These are phyloP conservation scores for Hybos culiciformis DNA, from an alignment of 2,888 invertebrate species.

Conservation along the genomic window DNA sequence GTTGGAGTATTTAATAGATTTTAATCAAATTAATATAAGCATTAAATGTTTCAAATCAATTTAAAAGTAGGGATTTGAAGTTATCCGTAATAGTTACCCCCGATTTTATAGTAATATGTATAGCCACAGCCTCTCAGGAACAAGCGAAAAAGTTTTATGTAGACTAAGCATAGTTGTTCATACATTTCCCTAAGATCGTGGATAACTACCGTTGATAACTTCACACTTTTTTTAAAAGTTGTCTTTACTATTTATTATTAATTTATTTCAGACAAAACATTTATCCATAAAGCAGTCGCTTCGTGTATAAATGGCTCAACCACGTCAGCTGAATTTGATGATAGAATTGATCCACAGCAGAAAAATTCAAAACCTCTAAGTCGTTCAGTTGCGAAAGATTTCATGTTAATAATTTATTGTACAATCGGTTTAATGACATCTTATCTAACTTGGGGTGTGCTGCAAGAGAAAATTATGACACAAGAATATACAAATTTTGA, in stretches of 20 bases:
- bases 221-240: no score
- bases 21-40: no score
- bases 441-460: slow-evolving; percentile 88
- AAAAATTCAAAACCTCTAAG: slow-evolving; percentile 19
- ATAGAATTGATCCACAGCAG: slow-evolving; percentile 13
- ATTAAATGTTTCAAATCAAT: no score
- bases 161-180: no score
- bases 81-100: no score
- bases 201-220: no score
- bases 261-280: slow-evolving; percentile 19
- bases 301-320: slow-evolving; percentile 32
- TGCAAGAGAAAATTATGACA: slow-evolving; percentile 98
- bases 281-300: slow-evolving; percentile 26
- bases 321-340: slow-evolving; percentile 19
- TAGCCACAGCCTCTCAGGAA: no score
- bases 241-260: not conserved
- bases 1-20: no score
- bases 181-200: not conserved
- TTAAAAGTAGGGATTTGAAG: no score
- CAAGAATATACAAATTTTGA: slow-evolving; percentile 52
- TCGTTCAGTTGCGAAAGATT: slow-evolving; percentile 44
- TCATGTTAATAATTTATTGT: slow-evolving; percentile 55
- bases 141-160: no score
- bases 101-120: no score
- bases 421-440: slow-evolving; percentile 79